phyloP scores from a whole-genome alignment of 2,888 invertebrate species.

The Bombylius discolor region DNA sequence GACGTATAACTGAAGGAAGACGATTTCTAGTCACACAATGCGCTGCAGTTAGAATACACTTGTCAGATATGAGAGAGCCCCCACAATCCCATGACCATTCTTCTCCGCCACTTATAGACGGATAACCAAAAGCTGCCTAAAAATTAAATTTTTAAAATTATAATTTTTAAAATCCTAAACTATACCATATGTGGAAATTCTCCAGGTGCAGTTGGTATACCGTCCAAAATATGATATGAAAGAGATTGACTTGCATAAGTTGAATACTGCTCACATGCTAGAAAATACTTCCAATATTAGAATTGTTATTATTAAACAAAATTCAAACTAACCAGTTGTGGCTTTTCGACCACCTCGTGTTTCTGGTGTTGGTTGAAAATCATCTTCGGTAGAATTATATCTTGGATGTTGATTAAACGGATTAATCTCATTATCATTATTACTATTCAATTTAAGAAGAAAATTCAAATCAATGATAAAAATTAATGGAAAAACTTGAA shows the following conservation, averaged over 20 bases:
- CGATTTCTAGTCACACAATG: conserved; percentile 11
- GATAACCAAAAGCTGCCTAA: conserved; percentile 10
- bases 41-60: conserved; percentile 11
- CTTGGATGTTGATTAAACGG: too few relatives aligned
- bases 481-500: too few relatives aligned
- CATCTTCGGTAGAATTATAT: too few relatives aligned
- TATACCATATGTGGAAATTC: conserved; percentile 22
- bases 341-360: background rate
- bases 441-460: too few relatives aligned
- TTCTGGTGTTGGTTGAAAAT: background rate
- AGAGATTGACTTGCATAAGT: conserved; percentile 4
- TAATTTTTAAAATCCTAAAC: background rate
- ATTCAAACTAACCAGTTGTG: background rate
- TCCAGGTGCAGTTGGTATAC: conserved; percentile 20
- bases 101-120: background rate
- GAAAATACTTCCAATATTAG: background rate
- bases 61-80: conserved; percentile 12
- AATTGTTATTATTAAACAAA: background rate
- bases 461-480: too few relatives aligned
- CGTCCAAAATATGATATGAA: conserved; percentile 24
- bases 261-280: conserved; percentile 3
- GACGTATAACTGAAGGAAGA: conserved; percentile 8
- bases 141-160: background rate
- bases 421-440: too few relatives aligned
- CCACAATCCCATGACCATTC: conserved; percentile 8